These are phyloP conservation scores for Limenitis arthemis DNA, from an alignment of 2,888 invertebrate genomes.

Conservation along the genomic window DNA sequence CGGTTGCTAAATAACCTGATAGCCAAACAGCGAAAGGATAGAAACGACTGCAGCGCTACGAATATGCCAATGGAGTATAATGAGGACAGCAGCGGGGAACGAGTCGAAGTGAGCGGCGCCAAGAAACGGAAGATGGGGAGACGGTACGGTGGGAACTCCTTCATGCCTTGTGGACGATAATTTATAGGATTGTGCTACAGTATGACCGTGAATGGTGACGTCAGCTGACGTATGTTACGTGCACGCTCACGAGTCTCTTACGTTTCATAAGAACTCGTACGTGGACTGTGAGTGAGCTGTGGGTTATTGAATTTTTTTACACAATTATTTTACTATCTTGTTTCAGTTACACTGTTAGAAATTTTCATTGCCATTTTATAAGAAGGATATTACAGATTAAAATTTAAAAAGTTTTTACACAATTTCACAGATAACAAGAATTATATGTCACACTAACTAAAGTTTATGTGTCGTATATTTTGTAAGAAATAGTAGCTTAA, in stretches of 20 bases:
- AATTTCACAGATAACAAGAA: too few relatives aligned
- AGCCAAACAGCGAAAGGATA: slow-evolving; percentile 37
- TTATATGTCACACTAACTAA: too few relatives aligned
- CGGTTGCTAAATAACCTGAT: slow-evolving; percentile 47
- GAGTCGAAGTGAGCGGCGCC: slow-evolving; percentile 48
- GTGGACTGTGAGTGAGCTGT: neutral
- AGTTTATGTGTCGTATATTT: too few relatives aligned
- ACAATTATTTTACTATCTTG: too few relatives aligned
- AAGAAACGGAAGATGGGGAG: slow-evolving; percentile 60
- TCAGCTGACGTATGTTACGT: neutral
- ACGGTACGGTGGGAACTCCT: slow-evolving; percentile 53
- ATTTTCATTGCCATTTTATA: too few relatives aligned
- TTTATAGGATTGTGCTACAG: slow-evolving; percentile 5
- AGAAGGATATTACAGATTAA: too few relatives aligned
- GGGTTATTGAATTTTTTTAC: too few relatives aligned
- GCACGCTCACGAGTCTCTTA: neutral
- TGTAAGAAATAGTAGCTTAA: too few relatives aligned
- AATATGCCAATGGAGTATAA: slow-evolving; percentile 34
- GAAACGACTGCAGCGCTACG: slow-evolving; percentile 35
- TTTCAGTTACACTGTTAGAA: too few relatives aligned
- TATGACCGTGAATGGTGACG: neutral
- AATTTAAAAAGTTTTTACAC: too few relatives aligned
- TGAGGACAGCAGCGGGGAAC: slow-evolving; percentile 28
- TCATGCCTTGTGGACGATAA: slow-evolving; percentile 66
- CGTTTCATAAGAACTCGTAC: neutral